phyloP scores from a whole-genome alignment of 2,888 invertebrate species.

The Cistogaster globosa region DNA sequence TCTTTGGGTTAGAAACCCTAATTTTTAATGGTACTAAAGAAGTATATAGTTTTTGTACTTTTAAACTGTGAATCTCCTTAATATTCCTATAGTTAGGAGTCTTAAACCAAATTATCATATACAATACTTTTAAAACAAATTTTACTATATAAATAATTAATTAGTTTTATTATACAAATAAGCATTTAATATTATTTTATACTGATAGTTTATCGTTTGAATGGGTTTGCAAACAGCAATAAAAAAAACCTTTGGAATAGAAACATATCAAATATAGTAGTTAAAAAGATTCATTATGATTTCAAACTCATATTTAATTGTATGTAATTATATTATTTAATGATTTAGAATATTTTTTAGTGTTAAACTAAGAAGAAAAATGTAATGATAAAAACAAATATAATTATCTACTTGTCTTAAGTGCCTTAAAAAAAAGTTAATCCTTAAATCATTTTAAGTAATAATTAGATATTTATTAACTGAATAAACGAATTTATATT shows the following conservation, averaged over 20 bases:
- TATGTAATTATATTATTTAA: neutral
- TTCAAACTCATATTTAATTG: neutral
- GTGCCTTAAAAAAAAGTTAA: neutral
- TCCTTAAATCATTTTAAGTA: neutral
- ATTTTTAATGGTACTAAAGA: too few relatives aligned
- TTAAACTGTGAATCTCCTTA: too few relatives aligned
- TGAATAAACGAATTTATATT: neutral
- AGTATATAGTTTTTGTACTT: too few relatives aligned
- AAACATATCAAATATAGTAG: neutral
- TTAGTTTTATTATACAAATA: too few relatives aligned
- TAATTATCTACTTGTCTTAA: neutral
- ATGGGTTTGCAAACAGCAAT: neutral
- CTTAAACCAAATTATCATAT: too few relatives aligned
- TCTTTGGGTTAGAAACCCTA: too few relatives aligned
- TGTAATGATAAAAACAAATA: neutral
- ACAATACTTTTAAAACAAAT: too few relatives aligned
- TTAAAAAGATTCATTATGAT: neutral
- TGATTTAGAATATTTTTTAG: neutral
- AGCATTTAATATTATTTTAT: neutral
- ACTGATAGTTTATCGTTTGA: neutral
- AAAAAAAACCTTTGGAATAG: neutral
- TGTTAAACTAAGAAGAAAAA: too few relatives aligned
- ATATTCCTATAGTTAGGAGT: too few relatives aligned
- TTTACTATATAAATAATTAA: too few relatives aligned
- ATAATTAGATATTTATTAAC: neutral